Conservation (phyloP, 2,797 vertebrate species). For the Cuculus canorus region DNA sequence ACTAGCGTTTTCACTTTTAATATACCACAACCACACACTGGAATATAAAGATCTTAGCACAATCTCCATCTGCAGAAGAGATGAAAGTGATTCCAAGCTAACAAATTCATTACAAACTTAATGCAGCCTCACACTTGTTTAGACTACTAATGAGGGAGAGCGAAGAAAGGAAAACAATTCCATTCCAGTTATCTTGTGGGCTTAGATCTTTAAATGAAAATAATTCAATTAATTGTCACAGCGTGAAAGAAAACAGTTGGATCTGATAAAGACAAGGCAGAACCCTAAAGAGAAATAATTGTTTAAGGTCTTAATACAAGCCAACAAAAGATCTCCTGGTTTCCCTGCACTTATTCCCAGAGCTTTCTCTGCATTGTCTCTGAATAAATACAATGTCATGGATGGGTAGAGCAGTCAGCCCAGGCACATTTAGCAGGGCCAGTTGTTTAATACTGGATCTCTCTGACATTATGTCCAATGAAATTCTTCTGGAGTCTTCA, state of each 20-base stretch:
- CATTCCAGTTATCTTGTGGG: not conserved
- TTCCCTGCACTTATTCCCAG: not conserved
- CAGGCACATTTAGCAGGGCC: not conserved
- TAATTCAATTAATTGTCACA: conserved; percentile 30
- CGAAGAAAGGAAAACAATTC: conserved; percentile 25
- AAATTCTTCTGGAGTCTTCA: not conserved
- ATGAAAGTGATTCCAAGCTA: conserved; percentile 17
- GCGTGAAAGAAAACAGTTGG: not conserved
- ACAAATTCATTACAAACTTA: conserved; percentile 43
- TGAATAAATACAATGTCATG: not conserved
- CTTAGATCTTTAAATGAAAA: conserved; percentile 40
- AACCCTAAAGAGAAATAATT: not conserved
- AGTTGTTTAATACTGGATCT: not conserved
- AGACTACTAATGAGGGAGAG: conserved; percentile 37
- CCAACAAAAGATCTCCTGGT: not conserved
- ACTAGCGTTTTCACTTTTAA: conserved; percentile 27
- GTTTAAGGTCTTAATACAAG: not conserved
- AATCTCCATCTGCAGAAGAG: not conserved
- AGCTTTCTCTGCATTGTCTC: not conserved
- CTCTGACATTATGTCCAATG: accelerated
- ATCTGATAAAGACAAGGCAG: not conserved
- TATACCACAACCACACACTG: not conserved
- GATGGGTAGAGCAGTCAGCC: not conserved
- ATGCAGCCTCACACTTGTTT: conserved; percentile 34
- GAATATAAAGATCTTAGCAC: not conserved